Conservation (phyloP, 2,113 vertebrate genomes). For the Zingel zingel region DNA sequence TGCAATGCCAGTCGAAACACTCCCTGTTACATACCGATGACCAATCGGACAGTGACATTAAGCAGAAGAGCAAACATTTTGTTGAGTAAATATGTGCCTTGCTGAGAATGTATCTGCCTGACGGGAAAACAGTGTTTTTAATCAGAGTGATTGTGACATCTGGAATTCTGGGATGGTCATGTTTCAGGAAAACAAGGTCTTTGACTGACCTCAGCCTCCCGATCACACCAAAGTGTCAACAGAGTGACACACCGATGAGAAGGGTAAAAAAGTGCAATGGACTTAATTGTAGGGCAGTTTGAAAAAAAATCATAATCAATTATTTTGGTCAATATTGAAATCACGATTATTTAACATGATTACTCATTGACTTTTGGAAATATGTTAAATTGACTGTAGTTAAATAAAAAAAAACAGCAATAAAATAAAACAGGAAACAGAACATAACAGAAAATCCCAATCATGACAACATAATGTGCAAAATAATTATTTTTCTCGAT, state of each 20-base stretch:
- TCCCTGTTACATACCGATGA: background rate
- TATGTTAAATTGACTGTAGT: no score
- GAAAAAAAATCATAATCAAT: no score
- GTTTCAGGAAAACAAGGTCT: slow-evolving; percentile 61
- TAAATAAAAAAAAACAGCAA: no score
- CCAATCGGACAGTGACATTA: background rate
- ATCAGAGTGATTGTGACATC: slow-evolving; percentile 40
- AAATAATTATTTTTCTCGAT: no score
- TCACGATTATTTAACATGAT: no score
- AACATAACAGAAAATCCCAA: no score
- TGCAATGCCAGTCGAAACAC: background rate
- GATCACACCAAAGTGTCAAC: slow-evolving; percentile 58
- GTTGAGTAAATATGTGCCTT: background rate
- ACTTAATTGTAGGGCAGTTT: no score
- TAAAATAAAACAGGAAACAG: no score
- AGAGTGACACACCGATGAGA: background rate
- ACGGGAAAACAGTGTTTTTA: slow-evolving; percentile 12
- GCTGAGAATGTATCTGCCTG: background rate
- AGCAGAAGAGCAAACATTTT: background rate
- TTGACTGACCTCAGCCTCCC: slow-evolving; percentile 30
- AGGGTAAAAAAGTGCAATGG: no score
- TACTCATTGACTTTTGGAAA: no score
- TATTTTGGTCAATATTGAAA: no score
- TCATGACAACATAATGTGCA: no score
- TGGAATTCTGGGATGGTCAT: slow-evolving; percentile 66